Percentiles rank a stretch among this genome's conserved stretches.
These are phyloP conservation scores for Scelioninae gen. 1 DNA, from an alignment of 2,888 invertebrate genomes.

Conservation along the genomic window DNA sequence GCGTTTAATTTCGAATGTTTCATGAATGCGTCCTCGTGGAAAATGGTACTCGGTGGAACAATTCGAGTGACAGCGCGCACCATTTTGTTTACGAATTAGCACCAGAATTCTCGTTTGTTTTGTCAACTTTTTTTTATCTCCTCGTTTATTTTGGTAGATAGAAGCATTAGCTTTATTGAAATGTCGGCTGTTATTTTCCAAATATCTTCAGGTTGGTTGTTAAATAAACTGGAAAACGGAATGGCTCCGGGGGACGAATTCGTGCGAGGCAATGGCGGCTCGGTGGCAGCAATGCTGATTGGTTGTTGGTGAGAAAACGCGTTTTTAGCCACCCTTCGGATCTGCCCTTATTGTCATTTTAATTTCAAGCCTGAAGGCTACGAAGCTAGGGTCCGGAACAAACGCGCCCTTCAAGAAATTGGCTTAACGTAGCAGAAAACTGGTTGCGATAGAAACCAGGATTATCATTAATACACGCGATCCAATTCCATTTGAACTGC, in stretches of 20 bases:
- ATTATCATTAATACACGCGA: slow-evolving; percentile 57
- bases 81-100: slow-evolving; percentile 50
- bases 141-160: neutral
- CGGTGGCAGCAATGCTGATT: slow-evolving; percentile 78
- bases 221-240: slow-evolving; percentile 55
- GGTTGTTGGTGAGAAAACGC: slow-evolving; percentile 80
- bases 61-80: slow-evolving; percentile 20
- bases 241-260: slow-evolving; percentile 60
- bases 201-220: slow-evolving; percentile 53
- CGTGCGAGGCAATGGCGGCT: slow-evolving; percentile 80
- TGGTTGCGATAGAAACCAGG: slow-evolving; percentile 73
- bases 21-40: slow-evolving; percentile 4
- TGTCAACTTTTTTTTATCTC: neutral
- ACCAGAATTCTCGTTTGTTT: slow-evolving; percentile 2
- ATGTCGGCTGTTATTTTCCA: slow-evolving; percentile 48
- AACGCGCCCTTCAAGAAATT: slow-evolving; percentile 78
- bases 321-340: slow-evolving; percentile 82
- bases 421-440: slow-evolving; percentile 76
- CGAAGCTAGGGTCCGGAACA: slow-evolving; percentile 72
- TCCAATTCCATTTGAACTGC: slow-evolving; percentile 20
- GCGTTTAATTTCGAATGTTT: slow-evolving; percentile 1
- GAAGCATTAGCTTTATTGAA: slow-evolving; percentile 28
- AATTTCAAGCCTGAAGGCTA: slow-evolving; percentile 81
- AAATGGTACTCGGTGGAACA: slow-evolving; percentile 3
- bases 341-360: slow-evolving; percentile 84